These are phyloP conservation scores for Tragelaphus buxtoni DNA, from an alignment of 2,113 vertebrate species.

Conservation along the genomic window DNA sequence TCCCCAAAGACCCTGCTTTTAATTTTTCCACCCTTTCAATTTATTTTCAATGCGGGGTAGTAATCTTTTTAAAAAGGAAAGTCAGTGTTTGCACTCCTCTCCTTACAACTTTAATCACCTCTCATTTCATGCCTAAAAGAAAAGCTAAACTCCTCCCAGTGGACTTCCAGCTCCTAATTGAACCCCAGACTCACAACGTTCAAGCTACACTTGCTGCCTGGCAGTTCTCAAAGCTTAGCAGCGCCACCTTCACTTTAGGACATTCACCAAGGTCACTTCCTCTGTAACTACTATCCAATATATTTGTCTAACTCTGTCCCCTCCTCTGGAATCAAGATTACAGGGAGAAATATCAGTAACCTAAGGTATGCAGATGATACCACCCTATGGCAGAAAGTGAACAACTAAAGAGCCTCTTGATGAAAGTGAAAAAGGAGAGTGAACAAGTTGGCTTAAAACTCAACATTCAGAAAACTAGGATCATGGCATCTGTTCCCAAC, in stretches of 20 bases:
- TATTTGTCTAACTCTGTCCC: not conserved
- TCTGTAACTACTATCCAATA: not conserved
- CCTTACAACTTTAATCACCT: not conserved
- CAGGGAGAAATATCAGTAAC: not conserved
- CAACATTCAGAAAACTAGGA: not conserved
- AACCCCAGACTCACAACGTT: accelerated
- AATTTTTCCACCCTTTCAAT: not conserved
- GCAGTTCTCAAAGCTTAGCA: not conserved
- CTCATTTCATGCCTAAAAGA: not conserved
- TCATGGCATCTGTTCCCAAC: not conserved
- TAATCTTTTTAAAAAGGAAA: not conserved
- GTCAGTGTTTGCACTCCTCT: not conserved
- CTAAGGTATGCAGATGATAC: not conserved
- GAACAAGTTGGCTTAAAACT: not conserved
- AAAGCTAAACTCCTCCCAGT: not conserved
- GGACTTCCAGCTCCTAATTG: not conserved
- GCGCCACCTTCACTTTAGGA: not conserved
- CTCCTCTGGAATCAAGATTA: not conserved
- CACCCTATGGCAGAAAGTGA: not conserved
- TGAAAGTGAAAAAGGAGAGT: not conserved
- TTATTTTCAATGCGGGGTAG: not conserved
- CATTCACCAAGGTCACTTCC: not conserved
- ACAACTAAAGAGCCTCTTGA: not conserved
- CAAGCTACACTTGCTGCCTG: not conserved
- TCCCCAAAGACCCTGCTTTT: not conserved